A percentile compares a stretch with the other conserved stretches of the same genome.
Conservation (phyloP, 1,140 invertebrate species). For the Micrasema longulum region DNA sequence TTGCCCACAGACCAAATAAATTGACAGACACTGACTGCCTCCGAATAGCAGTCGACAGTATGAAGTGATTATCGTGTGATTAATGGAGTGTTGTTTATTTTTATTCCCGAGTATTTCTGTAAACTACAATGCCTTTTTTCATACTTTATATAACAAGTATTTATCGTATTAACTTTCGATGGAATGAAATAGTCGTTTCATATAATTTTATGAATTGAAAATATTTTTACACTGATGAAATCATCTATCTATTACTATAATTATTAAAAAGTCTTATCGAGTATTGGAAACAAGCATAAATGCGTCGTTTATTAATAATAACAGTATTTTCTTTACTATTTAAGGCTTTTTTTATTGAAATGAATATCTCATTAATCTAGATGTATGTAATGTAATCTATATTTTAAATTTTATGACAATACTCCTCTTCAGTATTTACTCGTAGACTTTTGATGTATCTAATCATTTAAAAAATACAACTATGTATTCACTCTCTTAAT, state of each 20-base stretch:
- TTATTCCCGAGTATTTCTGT: neutral
- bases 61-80: neutral
- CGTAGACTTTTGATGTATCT: constrained; percentile 32
- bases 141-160: constrained; percentile 6
- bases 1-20: neutral
- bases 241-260: neutral
- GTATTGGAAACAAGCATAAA: constrained; percentile 5
- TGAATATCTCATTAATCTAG: constrained; percentile 27
- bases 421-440: constrained; percentile 35
- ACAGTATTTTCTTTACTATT: constrained; percentile 31
- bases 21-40: constrained; percentile 5
- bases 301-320: constrained; percentile 5
- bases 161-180: constrained; percentile 1
- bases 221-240: constrained; percentile 30
- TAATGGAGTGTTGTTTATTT: neutral
- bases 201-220: constrained; percentile 9
- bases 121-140: constrained; percentile 1
- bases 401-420: constrained; percentile 30
- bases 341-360: constrained; percentile 11
- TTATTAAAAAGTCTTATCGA: constrained; percentile 4
- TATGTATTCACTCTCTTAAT: constrained; percentile 13
- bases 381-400: constrained; percentile 6
- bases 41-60: neutral
- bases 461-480: constrained; percentile 12
- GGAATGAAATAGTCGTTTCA: constrained; percentile 12